Conservation (phyloP, 2,888 invertebrate genomes). For the Steinernema carpocapsae region DNA sequence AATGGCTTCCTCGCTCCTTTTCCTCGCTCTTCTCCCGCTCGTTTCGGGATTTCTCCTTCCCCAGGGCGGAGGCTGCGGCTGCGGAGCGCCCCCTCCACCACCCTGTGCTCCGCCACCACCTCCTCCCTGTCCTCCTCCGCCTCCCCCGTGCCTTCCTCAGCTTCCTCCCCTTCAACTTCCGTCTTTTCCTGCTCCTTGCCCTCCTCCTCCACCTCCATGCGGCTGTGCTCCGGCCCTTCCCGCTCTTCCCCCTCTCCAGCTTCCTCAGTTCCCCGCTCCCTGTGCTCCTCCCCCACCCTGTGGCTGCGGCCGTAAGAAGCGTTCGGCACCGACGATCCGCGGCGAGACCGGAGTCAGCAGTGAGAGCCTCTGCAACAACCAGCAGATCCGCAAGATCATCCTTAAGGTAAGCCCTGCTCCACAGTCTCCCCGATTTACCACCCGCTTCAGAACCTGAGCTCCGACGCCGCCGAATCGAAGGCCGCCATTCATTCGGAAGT, state of each 20-base stretch:
- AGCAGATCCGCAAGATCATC: conserved; percentile 53
- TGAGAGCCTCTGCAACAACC: conserved; percentile 51
- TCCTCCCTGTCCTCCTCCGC: conserved; percentile 42
- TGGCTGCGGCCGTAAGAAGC: conserved; percentile 58
- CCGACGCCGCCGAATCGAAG: conserved; percentile 48
- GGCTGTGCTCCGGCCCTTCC: conserved; percentile 33
- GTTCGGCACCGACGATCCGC: conserved; percentile 42
- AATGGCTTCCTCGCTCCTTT: conserved; percentile 12
- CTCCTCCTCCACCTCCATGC: conserved; percentile 37
- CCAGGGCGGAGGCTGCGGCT: conserved; percentile 5
- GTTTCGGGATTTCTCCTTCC: conserved; percentile 25
- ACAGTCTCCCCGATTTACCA: background rate
- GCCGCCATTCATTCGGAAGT: conserved; percentile 53
- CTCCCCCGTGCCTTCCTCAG: conserved; percentile 16
- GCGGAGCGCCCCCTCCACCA: conserved; percentile 35
- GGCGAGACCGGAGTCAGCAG: conserved; percentile 39
- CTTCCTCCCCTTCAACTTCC: conserved; percentile 35
- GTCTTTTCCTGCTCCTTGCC: conserved; percentile 21
- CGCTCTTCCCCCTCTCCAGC: conserved; percentile 45
- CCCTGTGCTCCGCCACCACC: conserved; percentile 38
- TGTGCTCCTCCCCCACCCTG: conserved; percentile 51
- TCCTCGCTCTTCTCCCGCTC: conserved; percentile 16
- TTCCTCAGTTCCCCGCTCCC: conserved; percentile 50
- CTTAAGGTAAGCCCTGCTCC: conserved; percentile 45
- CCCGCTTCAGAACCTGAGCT: conserved; percentile 45